phyloP scores from a whole-genome alignment of 2,113 vertebrate genomes.

The Hyaena hyaena region DNA sequence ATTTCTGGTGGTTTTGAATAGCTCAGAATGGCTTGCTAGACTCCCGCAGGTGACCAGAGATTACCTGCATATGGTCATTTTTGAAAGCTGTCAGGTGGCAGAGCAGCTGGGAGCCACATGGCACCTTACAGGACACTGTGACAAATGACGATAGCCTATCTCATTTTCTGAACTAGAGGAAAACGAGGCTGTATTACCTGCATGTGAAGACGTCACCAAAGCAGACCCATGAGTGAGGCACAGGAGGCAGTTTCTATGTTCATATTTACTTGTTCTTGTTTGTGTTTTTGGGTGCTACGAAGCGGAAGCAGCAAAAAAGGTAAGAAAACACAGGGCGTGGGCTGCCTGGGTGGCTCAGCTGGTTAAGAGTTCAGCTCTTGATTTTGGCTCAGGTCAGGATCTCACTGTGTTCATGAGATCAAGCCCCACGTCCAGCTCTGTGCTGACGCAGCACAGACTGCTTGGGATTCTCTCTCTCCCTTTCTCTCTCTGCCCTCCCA shows the following conservation, averaged over 20 bases:
- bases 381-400: too few species aligned
- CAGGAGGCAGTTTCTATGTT: neutral
- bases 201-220: neutral
- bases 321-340: neutral
- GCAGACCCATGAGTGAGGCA: accelerated
- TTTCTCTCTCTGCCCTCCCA: too few species aligned
- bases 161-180: neutral
- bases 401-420: too few species aligned
- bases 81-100: neutral
- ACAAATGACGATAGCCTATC: neutral
- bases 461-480: too few species aligned
- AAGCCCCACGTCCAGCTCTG: too few species aligned
- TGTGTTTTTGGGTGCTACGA: neutral
- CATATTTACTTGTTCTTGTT: neutral
- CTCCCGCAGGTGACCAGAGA: neutral
- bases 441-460: too few species aligned
- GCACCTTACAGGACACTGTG: neutral
- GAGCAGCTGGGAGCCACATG: neutral
- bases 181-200: neutral
- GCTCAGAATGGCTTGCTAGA: neutral
- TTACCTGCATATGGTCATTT: neutral
- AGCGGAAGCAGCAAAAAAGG: neutral
- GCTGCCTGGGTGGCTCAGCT: too few species aligned
- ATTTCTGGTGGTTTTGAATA: conserved; percentile 15
- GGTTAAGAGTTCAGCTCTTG: too few species aligned